Evolutionary conservation across 2,888 invertebrate genomes (phyloP), one percentile per base, ranked within the genome.

Genomic region (Plagodis dolabraria): DNA sequence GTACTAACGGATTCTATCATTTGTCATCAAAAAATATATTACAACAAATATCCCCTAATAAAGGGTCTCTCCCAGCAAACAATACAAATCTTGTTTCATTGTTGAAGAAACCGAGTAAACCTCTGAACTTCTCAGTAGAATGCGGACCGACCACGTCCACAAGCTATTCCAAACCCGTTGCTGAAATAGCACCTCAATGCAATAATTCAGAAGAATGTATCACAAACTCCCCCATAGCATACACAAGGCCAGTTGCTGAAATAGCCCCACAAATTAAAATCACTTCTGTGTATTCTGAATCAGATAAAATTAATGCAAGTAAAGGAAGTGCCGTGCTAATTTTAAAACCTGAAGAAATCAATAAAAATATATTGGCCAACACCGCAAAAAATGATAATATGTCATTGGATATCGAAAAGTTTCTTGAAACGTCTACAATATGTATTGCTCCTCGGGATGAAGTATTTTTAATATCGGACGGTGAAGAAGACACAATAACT

Each of bases 281-380:
- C 62, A 57, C 70, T 7, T 66, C 69, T 36, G 75, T 77, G 38
- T 77, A 69, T 67, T 77, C 78, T 22, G 68, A 60, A 40, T 10
- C 10, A 40, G 10, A 40, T 10, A 40, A 40, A 35, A 63, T 57
- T 52, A 63, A 52, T 57, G 47, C 60, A 38, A 47, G 53, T 47
- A 64, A 60, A 52, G 81, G 68, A 68, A 50, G 65, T 47, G 72
- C 81, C 1, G 89, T 91, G 89, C 80, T 84, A 61, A 72, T 92
- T 64, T 80, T 92, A 59, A 92, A 90, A 74, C 92, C 92, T 0
- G 91, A 91, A 73, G 87, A 92, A 81, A 92, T 92, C 36, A 92
- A 92, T 68, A 77, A 85, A 69, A 84, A 82, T 66, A 56, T 76
- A 47, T 57, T 73, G 10, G 43, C 64, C 46, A 68, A 59, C 34